phyloP scores from a whole-genome alignment of 92 coral and sea anemone species.

The Actinostola sp. region DNA sequence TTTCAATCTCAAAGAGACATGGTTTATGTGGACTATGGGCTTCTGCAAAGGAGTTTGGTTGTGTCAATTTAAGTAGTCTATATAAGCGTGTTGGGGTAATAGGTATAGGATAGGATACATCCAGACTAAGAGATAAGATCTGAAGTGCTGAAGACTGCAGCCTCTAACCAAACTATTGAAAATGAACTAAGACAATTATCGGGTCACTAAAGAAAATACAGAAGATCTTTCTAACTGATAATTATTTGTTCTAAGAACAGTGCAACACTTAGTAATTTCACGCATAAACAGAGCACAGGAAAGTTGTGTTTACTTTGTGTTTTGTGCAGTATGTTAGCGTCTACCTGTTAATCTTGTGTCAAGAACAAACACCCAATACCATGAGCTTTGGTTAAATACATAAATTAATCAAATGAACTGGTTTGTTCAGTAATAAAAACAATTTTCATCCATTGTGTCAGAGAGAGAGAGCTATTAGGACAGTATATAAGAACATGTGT shows the following conservation, averaged over 20 bases:
- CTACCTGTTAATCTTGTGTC: slow-evolving; percentile 18
- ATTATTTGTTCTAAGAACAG: slow-evolving; percentile 26
- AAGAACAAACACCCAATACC: slow-evolving; percentile 7
- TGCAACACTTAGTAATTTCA: slow-evolving; percentile 8
- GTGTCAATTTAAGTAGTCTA: no score
- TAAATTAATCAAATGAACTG: slow-evolving; percentile 9
- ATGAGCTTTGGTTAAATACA: slow-evolving; percentile 17
- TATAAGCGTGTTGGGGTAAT: not conserved
- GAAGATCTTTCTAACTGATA: slow-evolving; percentile 20
- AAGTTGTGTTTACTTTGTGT: slow-evolving; percentile 5
- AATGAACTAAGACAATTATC: slow-evolving; percentile 28
- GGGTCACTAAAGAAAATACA: slow-evolving; percentile 28
- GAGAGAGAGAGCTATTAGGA: slow-evolving; percentile 6
- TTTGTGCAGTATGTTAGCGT: slow-evolving; percentile 1
- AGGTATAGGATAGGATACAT: slow-evolving; percentile 1
- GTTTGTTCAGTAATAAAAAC: not conserved
- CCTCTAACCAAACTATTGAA: slow-evolving; percentile 29
- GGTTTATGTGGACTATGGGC: no score
- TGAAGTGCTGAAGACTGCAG: slow-evolving; percentile 23
- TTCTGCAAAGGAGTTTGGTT: no score
- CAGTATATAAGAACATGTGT: slow-evolving; percentile 13
- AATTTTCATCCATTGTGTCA: slow-evolving; percentile 4
- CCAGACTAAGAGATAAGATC: slow-evolving; percentile 6
- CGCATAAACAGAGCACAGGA: slow-evolving; percentile 12
- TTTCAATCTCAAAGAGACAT: no score